A percentile compares a stretch with the other conserved stretches of the same genome.
Evolutionary conservation across 30 jellyfish, hydroid and myxozoan species (phyloP).

Genomic region (Sanderia malayensis): DNA sequence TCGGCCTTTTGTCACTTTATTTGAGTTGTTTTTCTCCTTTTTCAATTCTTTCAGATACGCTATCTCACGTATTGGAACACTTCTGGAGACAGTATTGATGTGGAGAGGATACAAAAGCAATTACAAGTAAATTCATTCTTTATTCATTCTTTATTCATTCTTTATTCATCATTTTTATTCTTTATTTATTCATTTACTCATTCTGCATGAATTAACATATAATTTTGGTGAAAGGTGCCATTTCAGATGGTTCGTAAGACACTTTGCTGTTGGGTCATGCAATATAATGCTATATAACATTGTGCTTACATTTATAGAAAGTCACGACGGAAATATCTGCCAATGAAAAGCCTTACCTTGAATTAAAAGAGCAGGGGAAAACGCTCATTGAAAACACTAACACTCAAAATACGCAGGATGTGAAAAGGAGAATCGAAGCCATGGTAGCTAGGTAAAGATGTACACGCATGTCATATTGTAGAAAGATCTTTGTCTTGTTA

Average conservation of each 20-base stretch:
- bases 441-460: slow-evolving; percentile 6
- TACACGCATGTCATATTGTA: background rate
- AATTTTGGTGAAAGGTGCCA: background rate
- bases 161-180: background rate
- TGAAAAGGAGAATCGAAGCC: background rate
- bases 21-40: background rate
- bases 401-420: slow-evolving; percentile 11
- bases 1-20: background rate
- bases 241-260: background rate
- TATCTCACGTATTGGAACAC: slow-evolving; percentile 34
- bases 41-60: slow-evolving; percentile 11
- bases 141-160: background rate
- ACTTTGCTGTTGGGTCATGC: too few species aligned
- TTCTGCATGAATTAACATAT: background rate
- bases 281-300: too few species aligned
- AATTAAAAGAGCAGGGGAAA: slow-evolving; percentile 21
- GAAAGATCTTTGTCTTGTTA: background rate
- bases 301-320: background rate
- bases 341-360: slow-evolving; percentile 42
- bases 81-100: slow-evolving; percentile 18
- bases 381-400: background rate
- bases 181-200: background rate
- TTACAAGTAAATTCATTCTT: slow-evolving; percentile 42
- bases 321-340: slow-evolving; percentile 39
- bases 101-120: slow-evolving; percentile 32